Conservation (phyloP, 2,797 vertebrate species). For the Glyptemys insculpta region DNA sequence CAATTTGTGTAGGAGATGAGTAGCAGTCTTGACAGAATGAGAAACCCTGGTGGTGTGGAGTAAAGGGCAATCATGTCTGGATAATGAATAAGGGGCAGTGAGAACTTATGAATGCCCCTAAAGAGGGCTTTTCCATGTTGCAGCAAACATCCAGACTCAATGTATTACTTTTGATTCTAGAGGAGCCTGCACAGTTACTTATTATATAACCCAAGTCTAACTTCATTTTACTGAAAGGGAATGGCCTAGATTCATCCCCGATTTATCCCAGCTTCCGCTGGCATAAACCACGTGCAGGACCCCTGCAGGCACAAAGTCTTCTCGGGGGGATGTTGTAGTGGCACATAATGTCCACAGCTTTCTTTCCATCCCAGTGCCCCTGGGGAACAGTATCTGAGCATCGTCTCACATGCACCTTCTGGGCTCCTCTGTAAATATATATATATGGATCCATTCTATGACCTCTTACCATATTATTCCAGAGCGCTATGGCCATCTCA, state of each 20-base stretch:
- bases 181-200: neutral
- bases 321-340: neutral
- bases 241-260: neutral
- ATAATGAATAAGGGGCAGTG: constrained; percentile 35
- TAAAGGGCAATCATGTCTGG: neutral
- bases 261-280: neutral
- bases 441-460: fast-evolving
- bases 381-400: neutral
- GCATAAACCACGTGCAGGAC: neutral
- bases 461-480: constrained; percentile 95
- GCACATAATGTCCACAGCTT: neutral
- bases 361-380: neutral
- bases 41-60: neutral
- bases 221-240: neutral
- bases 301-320: neutral
- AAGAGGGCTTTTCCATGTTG: neutral
- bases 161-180: neutral
- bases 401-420: neutral
- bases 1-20: neutral
- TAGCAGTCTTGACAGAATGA: neutral
- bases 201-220: neutral
- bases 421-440: neutral
- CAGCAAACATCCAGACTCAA: neutral
- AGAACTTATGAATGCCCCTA: neutral
- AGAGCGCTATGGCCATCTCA: constrained; percentile 90